Evolutionary conservation across 1,140 invertebrate genomes (phyloP), one percentile per base, ranked within the genome.

Genomic region (Bilobella aurantiaca): DNA sequence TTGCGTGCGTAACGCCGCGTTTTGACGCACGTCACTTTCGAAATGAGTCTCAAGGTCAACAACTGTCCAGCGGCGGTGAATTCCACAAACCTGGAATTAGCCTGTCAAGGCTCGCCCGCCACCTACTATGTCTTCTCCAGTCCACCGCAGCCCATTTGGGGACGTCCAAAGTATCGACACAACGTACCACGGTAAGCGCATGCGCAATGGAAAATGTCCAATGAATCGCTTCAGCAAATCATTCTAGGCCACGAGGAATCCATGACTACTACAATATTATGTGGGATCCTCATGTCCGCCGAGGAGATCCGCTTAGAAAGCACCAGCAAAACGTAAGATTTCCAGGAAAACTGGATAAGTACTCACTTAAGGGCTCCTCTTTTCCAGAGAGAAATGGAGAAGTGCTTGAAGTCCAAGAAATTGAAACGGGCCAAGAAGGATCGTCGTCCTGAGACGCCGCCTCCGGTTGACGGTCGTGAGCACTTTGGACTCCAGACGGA

Each of bases 261-360:
- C 67, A 69, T 47, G 63, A 67, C 21, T 72, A 72, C 62, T 72
- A 65, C 53, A 72, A 72, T 31, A 21, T 72, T 0, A 65, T 65
- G 63, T 72, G 71, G 71, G 71, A 72, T 66, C 68, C 66, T 61
- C 65, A 66, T 62, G 64, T 72, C 5, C 59, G 63, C 14, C 53
- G 71, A 16, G 71, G 71, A 27, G 66, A 64, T 49, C 65, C 70
- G 12, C 21, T 62, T 3, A 23, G 47, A 8, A 30, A 5, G 21
- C 8, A 3, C 28, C 42, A 63, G 8, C 34, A 56, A 29, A 63
- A 63, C 42, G 62, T 49, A n/a, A n/a, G 56, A 23, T 42, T 8
- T 42, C 34, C 18, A 18, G 8, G 8, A 42, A 42, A 42, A 8
- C 8, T 42, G 34, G 18, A 12, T 18, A 42, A 12, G 8, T 18